Evolutionary conservation across 2,113 vertebrate genomes (phyloP).

Genomic region (Odontophorus gujanensis): DNA sequence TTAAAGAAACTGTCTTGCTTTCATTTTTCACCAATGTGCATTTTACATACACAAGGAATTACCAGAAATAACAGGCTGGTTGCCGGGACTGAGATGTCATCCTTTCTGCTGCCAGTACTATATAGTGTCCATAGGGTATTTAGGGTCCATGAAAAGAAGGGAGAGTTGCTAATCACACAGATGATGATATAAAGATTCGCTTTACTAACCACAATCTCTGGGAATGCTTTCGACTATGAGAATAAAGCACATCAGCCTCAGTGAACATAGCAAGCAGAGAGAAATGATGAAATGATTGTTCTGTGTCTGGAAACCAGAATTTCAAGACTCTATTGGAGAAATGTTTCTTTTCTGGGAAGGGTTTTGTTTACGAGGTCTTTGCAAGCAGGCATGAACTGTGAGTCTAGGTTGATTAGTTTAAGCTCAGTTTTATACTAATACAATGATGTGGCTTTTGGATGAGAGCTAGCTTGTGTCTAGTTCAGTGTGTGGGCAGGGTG

Average conservation of each 20-base stretch:
- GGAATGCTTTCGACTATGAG: neutral
- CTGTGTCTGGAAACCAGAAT: constrained; percentile 1
- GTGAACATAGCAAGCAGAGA: neutral
- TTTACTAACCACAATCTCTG: neutral
- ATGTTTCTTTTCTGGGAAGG: neutral
- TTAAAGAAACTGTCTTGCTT: neutral
- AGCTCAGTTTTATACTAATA: neutral
- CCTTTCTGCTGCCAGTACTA: neutral
- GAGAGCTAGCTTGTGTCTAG: neutral
- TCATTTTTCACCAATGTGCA: neutral
- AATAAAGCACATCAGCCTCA: neutral
- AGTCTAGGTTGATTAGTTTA: neutral
- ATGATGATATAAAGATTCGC: neutral
- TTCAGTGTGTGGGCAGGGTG: neutral
- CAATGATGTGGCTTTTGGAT: constrained; percentile 23
- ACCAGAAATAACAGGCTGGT: neutral
- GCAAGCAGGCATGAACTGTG: neutral
- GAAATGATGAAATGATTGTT: neutral
- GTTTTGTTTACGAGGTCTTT: neutral
- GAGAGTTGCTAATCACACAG: neutral
- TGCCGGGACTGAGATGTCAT: neutral
- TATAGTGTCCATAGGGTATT: neutral
- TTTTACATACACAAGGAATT: neutral
- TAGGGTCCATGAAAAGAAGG: neutral
- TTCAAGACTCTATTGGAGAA: neutral